Base-by-base conservation (phyloP, 2,113 vertebrate genomes). In the Eleginops maclovinus region DNA sequence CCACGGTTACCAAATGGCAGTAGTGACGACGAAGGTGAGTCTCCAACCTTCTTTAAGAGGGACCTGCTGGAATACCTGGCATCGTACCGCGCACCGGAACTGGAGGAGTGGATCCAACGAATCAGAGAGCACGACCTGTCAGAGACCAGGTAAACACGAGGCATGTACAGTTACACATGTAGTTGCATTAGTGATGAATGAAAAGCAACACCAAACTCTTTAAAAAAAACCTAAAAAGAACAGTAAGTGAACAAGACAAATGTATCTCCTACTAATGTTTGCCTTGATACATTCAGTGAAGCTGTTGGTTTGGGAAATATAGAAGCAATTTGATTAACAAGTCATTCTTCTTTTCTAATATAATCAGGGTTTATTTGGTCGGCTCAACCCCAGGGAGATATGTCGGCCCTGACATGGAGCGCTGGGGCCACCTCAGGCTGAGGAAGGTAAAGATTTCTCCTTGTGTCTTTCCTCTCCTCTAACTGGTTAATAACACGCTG, bases 361-460 rank as follows among this genome's bases (percentile, higher is more conserved):
- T 82, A 59, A 66, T 63, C 81, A 99, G 98, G 50, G 96, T 99
- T 1, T 97, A 96, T 89, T 95, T 99, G 40, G 91, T 99, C 75
- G 97, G 95, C 75, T 99, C 98, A 46, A 96, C 95, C 2, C 98
- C 98, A 24, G 98, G 98, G 73, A 95, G 98, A 67, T 98, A 95
- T 68, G 95, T 96, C 75, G 96, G 97, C 31, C 75, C 86, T 68
- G 93, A 97, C 36, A 99, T 96, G 94, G 96, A 99, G 72, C 96
- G 96, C 4, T 99, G 98, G 98, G 98, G 98, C 59, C 98, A 99
- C 86, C 94, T 99, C 85, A 95, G 94, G 77, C 94, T 99, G 65
- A 95, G 96, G 85, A 99, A 99, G 97, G 98, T 99, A 92, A 72
- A n/a, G 9, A 22, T 14, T 0, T 50, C 7, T 75, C 2, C 9